Conservation (phyloP, 1,140 invertebrate species). For the Leptinotarsa undecemlineata region DNA sequence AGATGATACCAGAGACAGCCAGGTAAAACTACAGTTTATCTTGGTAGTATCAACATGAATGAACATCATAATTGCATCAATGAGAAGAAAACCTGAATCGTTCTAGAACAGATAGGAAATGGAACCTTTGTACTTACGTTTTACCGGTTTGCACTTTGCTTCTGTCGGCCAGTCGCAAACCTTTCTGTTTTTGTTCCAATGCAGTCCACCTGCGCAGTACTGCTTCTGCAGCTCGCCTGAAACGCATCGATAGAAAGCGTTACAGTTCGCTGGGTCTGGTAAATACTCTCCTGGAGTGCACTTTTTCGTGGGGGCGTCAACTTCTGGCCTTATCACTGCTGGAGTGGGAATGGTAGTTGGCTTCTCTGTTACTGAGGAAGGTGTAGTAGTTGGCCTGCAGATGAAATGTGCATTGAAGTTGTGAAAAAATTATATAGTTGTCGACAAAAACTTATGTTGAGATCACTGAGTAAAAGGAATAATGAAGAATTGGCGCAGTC, state of each 20-base stretch:
- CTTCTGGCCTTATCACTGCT: constrained; percentile 53
- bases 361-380: constrained; percentile 21
- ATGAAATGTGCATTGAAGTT: too few species aligned
- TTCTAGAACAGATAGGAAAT: too few species aligned
- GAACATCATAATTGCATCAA: too few species aligned
- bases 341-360: constrained; percentile 52
- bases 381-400: constrained; percentile 45
- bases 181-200: constrained; percentile 71
- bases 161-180: constrained; percentile 79
- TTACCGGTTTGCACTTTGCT: constrained; percentile 66
- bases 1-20: too few species aligned
- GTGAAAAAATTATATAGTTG: too few species aligned
- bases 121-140: constrained; percentile 38
- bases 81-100: too few species aligned
- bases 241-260: constrained; percentile 75
- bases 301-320: constrained; percentile 40
- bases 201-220: constrained; percentile 76
- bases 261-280: constrained; percentile 71
- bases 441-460: too few species aligned
- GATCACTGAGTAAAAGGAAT: too few species aligned
- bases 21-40: too few species aligned
- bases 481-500: too few species aligned
- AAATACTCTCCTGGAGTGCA: constrained; percentile 70
- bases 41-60: too few species aligned
- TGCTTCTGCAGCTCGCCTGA: constrained; percentile 68